These are phyloP conservation scores for Leptinotarsa lineolata DNA, from an alignment of 1,140 invertebrate species.

Conservation along the genomic window DNA sequence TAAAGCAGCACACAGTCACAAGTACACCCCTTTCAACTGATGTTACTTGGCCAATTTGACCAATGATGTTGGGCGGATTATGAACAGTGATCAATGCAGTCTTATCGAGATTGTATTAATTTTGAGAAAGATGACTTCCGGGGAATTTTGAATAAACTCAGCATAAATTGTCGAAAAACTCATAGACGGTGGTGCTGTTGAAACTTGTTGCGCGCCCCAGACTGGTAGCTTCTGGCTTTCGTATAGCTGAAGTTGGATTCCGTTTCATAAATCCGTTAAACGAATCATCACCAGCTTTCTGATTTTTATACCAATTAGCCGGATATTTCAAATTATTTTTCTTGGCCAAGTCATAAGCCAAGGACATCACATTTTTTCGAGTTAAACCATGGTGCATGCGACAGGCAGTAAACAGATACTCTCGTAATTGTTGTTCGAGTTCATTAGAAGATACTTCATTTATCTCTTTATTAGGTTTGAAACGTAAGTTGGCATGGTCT, in stretches of 20 bases:
- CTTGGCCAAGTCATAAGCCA: background rate
- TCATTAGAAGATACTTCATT: slow-evolving; percentile 3
- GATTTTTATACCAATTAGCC: background rate
- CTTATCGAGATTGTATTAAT: slow-evolving; percentile 27
- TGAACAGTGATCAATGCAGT: slow-evolving; percentile 23
- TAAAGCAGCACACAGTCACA: slow-evolving; percentile 44
- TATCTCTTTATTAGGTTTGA: background rate
- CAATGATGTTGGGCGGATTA: slow-evolving; percentile 35
- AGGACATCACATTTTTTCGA: background rate
- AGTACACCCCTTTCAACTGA: slow-evolving; percentile 47
- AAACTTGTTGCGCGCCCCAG: slow-evolving; percentile 10
- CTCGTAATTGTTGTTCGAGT: background rate
- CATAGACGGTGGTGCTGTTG: background rate
- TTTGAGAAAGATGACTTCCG: slow-evolving; percentile 9
- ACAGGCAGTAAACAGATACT: background rate
- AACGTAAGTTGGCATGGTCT: background rate
- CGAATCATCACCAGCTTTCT: background rate
- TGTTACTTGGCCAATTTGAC: slow-evolving; percentile 50
- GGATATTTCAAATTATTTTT: background rate
- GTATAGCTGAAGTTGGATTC: background rate
- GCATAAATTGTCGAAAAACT: slow-evolving; percentile 33
- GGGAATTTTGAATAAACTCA: slow-evolving; percentile 12
- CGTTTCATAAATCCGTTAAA: background rate
- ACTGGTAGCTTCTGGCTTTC: slow-evolving; percentile 20
- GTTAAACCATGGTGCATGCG: slow-evolving; percentile 7